Evolutionary conservation across 2,113 vertebrate species (phyloP).

Genomic region (Jaculus jaculus): DNA sequence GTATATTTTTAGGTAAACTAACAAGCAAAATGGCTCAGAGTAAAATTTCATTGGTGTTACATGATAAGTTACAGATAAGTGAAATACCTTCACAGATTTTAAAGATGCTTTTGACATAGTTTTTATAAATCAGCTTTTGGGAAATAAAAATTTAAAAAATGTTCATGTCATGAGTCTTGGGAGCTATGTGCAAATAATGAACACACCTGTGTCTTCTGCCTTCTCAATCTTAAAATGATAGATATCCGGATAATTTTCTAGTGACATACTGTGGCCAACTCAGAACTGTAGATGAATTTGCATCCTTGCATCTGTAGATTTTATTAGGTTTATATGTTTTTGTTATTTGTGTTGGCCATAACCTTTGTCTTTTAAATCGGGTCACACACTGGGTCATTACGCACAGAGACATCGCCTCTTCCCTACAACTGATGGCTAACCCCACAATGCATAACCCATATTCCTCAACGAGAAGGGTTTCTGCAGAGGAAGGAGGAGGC

Average conservation of each 20-base stretch:
- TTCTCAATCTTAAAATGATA: conserved; percentile 1
- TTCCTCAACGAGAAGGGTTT: too few species aligned
- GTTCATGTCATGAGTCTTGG: neutral
- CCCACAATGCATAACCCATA: too few species aligned
- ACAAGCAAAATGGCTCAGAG: neutral
- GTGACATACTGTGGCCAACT: neutral
- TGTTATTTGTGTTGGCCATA: neutral
- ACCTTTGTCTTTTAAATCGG: neutral
- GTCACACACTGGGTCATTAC: too few species aligned
- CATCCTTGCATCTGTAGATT: neutral
- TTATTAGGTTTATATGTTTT: neutral
- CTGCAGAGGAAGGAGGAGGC: too few species aligned
- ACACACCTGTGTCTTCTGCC: neutral
- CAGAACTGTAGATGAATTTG: neutral
- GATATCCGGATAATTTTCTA: neutral
- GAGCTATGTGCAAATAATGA: neutral
- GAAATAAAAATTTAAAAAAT: conserved; percentile 10
- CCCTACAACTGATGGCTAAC: too few species aligned
- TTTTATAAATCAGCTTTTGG: neutral
- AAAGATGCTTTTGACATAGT: neutral
- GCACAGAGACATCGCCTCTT: too few species aligned
- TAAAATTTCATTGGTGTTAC: neutral
- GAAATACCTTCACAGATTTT: neutral
- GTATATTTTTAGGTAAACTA: neutral
- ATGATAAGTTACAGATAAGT: neutral